Conservation (phyloP, 2,888 invertebrate genomes). For the Oligia fasciuncula region DNA sequence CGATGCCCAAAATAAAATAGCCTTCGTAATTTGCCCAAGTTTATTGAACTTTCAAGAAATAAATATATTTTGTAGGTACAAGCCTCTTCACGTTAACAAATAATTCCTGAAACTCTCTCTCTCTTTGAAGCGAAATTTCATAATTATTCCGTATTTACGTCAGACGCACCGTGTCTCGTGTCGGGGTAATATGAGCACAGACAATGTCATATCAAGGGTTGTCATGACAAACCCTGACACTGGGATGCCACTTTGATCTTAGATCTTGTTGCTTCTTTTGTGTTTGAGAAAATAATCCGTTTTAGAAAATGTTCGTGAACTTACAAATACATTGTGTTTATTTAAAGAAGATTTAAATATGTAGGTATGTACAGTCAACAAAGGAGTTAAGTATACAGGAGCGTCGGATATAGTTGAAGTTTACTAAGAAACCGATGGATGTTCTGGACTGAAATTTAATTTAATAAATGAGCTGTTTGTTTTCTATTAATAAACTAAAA, state of each 20-base stretch:
- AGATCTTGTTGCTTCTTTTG: constrained; percentile 44
- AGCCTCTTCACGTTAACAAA: constrained; percentile 21
- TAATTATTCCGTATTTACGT: constrained; percentile 59
- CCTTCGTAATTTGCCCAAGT: not conserved
- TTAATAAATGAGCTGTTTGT: no score
- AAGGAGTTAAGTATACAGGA: no score
- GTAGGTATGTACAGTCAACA: no score
- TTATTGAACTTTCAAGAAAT: constrained; percentile 7
- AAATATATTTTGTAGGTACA: not conserved
- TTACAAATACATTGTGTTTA: not conserved
- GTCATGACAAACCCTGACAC: constrained; percentile 54
- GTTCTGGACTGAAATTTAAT: no score
- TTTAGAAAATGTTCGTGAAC: not conserved
- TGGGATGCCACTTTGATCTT: constrained; percentile 57
- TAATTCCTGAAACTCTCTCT: constrained; percentile 52
- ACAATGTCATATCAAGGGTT: constrained; percentile 52
- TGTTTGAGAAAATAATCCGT: constrained; percentile 29
- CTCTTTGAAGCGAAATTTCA: constrained; percentile 51
- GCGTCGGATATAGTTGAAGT: no score
- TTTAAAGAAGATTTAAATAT: not conserved
- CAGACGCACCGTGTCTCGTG: constrained; percentile 22
- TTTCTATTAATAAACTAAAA: no score
- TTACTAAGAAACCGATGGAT: no score
- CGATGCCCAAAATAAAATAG: not conserved
- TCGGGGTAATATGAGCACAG: constrained; percentile 38